Base-by-base conservation (phyloP, 2,888 invertebrate genomes). In the Seira ritae region DNA sequence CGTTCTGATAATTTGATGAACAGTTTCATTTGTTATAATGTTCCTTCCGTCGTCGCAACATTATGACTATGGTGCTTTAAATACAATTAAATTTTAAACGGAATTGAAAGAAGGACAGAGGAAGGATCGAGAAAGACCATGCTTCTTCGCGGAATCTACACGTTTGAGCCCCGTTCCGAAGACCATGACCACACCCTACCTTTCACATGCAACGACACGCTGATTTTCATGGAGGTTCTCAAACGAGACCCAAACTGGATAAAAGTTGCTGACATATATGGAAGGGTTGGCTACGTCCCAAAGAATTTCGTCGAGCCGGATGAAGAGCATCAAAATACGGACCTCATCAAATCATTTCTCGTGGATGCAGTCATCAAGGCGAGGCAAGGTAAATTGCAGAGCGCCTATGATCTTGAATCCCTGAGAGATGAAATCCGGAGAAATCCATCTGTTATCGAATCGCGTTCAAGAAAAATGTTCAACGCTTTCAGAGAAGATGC, bases 251-350 rank as follows among this genome's bases (percentile, higher is more conserved):
- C 19, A 1, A 85, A 85, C 71, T 85, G 85, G 85, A 66, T 85
- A 1, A 70, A 70, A 71, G 85, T 85, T 8, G 81, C 22, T 8
- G 81, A 81, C 46, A 74, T 71, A 4, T n/a, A 37, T 15, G 85
- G 85, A 2, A 68, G 75, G 15, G 67, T 85, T 55, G 85, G 85
- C 2, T 85, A 79, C 50, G 78, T 85, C 15, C 85, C 85, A 17
- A 74, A 62, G n/a, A 71, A 66, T 20, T 82, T 81, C 19, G 80
- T 80, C 2, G 73, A 81, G 73, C 77, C 78, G 1, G 78, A 65
- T n/a, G 78, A 81, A 17, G 19, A 62, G 10, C 72, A 31, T 22
- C 0, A 12, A 0, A 67, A 70, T 15, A 62, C 31, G 23, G 81
- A 85, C 8, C 19, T 20, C 15, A 55, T 70, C 3, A n/a, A 78